Percentiles rank a stretch among this genome's conserved stretches.
Conservation (phyloP, 2,888 invertebrate genomes). For the Meghimatium bilineatum region DNA sequence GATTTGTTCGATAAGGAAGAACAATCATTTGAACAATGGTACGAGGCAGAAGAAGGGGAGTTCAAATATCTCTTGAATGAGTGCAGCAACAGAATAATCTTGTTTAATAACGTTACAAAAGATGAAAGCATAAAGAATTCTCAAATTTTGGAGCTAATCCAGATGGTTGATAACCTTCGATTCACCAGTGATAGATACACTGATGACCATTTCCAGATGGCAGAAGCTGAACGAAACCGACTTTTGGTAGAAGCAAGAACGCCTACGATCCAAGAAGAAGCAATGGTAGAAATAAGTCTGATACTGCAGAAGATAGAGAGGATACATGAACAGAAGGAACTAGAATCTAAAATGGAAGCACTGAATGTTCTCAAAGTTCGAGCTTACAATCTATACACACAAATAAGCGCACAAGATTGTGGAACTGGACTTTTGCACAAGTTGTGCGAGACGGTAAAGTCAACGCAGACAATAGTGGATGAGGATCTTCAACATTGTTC, state of each 20-base stretch:
- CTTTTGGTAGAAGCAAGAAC: background rate
- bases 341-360: background rate
- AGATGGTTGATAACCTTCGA: background rate
- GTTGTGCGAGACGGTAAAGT: background rate
- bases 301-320: background rate
- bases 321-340: background rate
- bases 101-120: constrained; percentile 1
- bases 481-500: background rate
- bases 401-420: background rate
- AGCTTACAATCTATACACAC: background rate
- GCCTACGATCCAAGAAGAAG: background rate
- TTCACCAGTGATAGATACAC: background rate
- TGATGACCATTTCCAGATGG: background rate
- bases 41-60: background rate
- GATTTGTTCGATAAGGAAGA: background rate
- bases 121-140: background rate
- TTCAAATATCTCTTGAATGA: constrained; percentile 5
- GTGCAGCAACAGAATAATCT: background rate
- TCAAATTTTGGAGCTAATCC: background rate
- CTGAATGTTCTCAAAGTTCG: background rate
- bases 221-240: background rate
- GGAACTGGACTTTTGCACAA: background rate
- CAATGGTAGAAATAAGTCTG: background rate
- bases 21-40: constrained; percentile 5
- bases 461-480: too few relatives aligned